These are phyloP conservation scores for Pseudobourletiella spinata DNA, from an alignment of 1,140 invertebrate species.

Conservation along the genomic window DNA sequence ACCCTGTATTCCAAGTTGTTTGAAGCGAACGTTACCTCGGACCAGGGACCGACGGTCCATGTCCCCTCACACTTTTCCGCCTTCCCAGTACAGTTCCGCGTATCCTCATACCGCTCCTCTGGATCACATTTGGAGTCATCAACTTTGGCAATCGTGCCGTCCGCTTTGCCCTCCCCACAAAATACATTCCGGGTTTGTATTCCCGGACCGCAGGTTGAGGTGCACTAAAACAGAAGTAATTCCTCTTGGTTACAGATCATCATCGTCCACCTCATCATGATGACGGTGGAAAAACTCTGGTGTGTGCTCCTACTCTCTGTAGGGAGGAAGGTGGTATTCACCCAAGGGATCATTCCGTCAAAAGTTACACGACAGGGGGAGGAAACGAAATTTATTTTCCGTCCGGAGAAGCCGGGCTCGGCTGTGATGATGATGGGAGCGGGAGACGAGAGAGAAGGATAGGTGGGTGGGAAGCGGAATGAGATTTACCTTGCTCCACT, in stretches of 20 bases:
- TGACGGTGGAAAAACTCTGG: not conserved
- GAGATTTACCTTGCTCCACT: slow-evolving; percentile 45
- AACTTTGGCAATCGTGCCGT: slow-evolving; percentile 55
- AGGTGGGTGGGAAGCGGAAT: too few species aligned
- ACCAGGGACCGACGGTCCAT: slow-evolving; percentile 50
- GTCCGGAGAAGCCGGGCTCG: too few species aligned
- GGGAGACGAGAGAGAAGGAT: too few species aligned
- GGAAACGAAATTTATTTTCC: too few species aligned
- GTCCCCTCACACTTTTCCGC: not conserved
- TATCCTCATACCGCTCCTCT: slow-evolving; percentile 55
- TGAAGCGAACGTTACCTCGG: too few species aligned
- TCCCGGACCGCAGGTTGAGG: slow-evolving; percentile 43
- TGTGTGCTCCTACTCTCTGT: too few species aligned
- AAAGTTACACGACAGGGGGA: too few species aligned
- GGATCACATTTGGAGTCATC: slow-evolving; percentile 62
- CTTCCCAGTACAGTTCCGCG: slow-evolving; percentile 54
- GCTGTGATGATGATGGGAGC: too few species aligned
- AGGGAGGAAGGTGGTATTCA: too few species aligned
- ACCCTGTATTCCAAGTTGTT: too few species aligned
- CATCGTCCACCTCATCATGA: too few species aligned
- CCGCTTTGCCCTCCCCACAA: slow-evolving; percentile 60
- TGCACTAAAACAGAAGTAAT: slow-evolving; percentile 15
- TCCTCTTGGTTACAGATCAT: not conserved
- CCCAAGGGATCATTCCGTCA: too few species aligned
- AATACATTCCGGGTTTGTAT: slow-evolving; percentile 72